Evolutionary conservation across 2,888 invertebrate species (phyloP).

Genomic region (Xanthorhoe designata): DNA sequence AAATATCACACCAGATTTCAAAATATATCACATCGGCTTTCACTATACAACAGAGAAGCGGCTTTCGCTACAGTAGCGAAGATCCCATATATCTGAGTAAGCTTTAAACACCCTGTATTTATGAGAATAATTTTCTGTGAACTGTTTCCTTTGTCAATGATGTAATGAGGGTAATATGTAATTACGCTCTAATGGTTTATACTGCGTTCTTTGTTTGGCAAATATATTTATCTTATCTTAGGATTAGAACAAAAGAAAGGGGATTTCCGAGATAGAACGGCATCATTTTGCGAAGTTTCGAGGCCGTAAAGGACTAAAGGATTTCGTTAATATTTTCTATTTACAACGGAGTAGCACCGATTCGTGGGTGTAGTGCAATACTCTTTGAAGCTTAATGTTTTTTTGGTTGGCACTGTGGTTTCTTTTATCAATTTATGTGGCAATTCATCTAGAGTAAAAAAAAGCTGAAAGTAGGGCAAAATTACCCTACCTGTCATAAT

Average conservation of each 20-base stretch:
- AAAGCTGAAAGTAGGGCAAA: background rate
- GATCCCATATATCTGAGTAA: background rate
- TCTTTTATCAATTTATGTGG: background rate
- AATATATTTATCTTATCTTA: conserved; percentile 25
- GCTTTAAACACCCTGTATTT: conserved; percentile 12
- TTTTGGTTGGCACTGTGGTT: too few species aligned
- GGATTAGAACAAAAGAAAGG: conserved; percentile 16
- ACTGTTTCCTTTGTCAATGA: conserved; percentile 42
- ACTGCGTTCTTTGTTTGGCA: conserved; percentile 17
- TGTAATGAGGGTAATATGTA: conserved; percentile 34
- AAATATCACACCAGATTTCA: too few species aligned
- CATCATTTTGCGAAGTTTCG: conserved; percentile 4
- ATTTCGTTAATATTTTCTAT: background rate
- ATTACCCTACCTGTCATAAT: background rate
- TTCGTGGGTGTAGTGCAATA: too few species aligned
- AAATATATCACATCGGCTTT: too few species aligned
- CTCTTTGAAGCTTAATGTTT: too few species aligned
- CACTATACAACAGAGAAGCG: too few species aligned
- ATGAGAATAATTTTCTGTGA: conserved; percentile 41
- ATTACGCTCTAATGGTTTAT: conserved; percentile 22
- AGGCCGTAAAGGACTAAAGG: background rate
- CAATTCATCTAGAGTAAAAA: background rate
- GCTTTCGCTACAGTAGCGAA: background rate
- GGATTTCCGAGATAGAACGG: conserved; percentile 3
- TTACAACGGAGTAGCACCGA: background rate